Conservation (phyloP, 2,888 invertebrate species). For the Idaea dimidiata region DNA sequence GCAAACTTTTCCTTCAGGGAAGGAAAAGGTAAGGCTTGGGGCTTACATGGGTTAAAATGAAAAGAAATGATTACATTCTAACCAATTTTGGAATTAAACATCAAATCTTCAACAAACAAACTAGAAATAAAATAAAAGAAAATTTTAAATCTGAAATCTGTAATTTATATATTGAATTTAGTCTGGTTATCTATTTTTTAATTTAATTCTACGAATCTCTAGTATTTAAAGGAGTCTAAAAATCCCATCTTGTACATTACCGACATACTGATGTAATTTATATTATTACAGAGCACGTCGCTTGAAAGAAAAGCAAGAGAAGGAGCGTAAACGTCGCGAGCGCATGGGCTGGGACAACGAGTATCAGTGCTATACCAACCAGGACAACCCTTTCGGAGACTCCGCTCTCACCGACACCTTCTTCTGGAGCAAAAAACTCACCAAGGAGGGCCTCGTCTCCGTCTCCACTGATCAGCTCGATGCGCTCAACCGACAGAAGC, state of each 20-base stretch:
- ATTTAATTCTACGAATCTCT: neutral
- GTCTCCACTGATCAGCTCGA: constrained; percentile 91
- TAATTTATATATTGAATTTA: too few species aligned
- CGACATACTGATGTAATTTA: neutral
- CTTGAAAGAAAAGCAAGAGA: constrained; percentile 93
- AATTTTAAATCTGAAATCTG: too few species aligned
- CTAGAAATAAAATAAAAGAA: too few species aligned
- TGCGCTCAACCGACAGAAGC: constrained; percentile 90
- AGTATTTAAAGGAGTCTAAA: neutral
- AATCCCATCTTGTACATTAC: neutral
- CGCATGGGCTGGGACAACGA: constrained; percentile 99
- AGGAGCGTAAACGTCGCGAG: constrained; percentile 92
- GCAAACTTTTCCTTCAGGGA: too few species aligned
- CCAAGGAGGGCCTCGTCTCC: constrained; percentile 93
- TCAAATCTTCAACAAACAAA: too few species aligned
- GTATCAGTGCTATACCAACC: constrained; percentile 97
- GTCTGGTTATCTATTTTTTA: too few species aligned
- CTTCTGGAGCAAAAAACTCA: constrained; percentile 97
- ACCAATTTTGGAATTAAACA: too few species aligned
- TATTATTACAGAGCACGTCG: constrained; percentile 80
- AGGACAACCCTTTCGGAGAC: constrained; percentile 99
- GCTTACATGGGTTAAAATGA: too few species aligned
- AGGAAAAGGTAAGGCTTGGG: too few species aligned
- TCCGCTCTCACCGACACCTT: constrained; percentile 96
- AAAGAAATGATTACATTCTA: too few species aligned